Conservation (phyloP, 2,113 vertebrate genomes). For the Cacatua alba region DNA sequence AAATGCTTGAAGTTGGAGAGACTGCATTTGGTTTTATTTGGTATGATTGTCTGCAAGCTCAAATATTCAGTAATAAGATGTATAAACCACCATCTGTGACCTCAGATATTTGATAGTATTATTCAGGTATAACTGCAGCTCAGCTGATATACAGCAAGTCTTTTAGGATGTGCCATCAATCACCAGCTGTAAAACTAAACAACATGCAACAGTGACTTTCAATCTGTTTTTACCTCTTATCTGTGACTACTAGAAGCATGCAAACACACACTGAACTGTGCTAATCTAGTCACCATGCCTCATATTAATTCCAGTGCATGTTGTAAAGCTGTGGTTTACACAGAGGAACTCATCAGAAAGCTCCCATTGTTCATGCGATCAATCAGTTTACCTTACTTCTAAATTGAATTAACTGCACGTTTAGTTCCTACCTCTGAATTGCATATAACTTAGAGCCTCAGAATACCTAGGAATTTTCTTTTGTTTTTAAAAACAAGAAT, state of each 20-base stretch:
- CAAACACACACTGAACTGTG: background rate
- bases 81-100: background rate
- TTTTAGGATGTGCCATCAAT: background rate
- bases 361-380: background rate
- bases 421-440: background rate
- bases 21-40: background rate
- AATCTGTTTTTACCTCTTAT: background rate
- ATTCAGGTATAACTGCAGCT: background rate
- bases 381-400: background rate
- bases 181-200: background rate
- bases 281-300: background rate
- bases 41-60: background rate
- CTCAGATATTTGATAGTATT: background rate
- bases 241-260: background rate
- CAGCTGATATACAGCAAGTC: background rate
- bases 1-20: background rate
- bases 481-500: background rate
- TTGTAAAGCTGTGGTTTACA: background rate
- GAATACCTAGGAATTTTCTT: background rate
- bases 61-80: background rate
- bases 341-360: background rate
- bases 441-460: background rate
- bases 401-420: background rate
- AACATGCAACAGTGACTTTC: background rate
- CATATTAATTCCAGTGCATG: rapidly evolving